phyloP scores from a whole-genome alignment of 2,797 vertebrate species.

The Agapornis canus region DNA sequence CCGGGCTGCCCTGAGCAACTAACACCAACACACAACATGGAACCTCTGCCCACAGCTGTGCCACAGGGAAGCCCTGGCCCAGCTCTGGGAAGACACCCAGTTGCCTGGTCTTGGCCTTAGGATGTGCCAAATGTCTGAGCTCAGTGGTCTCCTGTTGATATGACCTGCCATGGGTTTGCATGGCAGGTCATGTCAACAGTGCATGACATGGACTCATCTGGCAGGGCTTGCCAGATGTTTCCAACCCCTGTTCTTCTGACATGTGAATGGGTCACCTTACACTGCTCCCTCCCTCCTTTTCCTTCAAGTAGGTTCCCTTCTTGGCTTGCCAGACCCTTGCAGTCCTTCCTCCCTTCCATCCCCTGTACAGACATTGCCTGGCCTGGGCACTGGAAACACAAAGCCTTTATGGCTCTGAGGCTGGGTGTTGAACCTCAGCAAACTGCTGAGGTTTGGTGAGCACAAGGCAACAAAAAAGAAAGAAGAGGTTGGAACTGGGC shows the following conservation, averaged over 20 bases:
- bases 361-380: background rate
- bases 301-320: background rate
- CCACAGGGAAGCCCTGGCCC: background rate
- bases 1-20: background rate
- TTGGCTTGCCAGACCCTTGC: background rate
- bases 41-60: background rate
- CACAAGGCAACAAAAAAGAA: background rate
- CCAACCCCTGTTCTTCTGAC: background rate
- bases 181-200: background rate
- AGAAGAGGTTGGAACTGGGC: background rate
- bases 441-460: background rate
- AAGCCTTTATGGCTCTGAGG: background rate
- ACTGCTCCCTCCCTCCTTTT: background rate
- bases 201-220: background rate
- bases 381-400: background rate
- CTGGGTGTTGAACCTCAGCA: background rate
- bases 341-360: background rate
- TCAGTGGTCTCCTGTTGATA: background rate
- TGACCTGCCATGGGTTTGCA: background rate
- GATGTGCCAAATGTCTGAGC: background rate
- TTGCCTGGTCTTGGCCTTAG: background rate
- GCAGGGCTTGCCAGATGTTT: background rate
- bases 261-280: background rate
- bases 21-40: background rate
- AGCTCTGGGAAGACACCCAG: background rate